Base-by-base conservation (phyloP, 2,797 vertebrate species). In the Limosa lapponica region DNA sequence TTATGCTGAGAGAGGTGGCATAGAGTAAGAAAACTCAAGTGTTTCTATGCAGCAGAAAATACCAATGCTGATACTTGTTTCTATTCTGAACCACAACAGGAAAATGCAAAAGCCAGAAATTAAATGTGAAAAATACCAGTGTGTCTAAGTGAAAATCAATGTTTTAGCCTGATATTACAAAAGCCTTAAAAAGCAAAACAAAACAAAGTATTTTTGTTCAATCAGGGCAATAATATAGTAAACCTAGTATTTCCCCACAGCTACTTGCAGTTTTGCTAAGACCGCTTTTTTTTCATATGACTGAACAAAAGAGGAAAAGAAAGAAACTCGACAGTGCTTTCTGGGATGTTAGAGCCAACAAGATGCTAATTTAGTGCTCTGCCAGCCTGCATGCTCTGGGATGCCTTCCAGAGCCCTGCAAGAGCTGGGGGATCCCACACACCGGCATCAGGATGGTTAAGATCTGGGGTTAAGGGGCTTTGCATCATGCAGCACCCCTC, bases 21-120 rank as follows among this genome's bases (percentile, higher is more conserved):
- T 4, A 41, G 69, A 79, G 7, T 39, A 80, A 82, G 73, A 81
- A 74, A 67, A 65, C 4, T 55, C 23, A 85, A 89, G 41, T 27
- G 48, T 80, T 96, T 85, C 64, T 62, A 36, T 57, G 36, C 55
- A 74, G 52, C 28, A 82, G 67, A 70, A 94, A 91, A 72, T 64
- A 41, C 18, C 46, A 30, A 3, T 52, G 39, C 8, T 72, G 18
- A 41, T 64, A 52, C 37, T 57, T 54, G 10, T 84, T 90, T 90
- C 70, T 82, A 14, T 87, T 89, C 74, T 82, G 84, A 90, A 91
- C 37, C 39, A 39, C 5, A 3, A 54, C 15, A 54, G 59, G 41
- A 82, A 85, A 93, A 77, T 16, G 5, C 20, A 61, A 58, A 85
- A 91, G 43, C 72, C 64, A 64, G 52, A 71, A 91, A 81, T 78